These are phyloP conservation scores for Philaenus spumarius DNA, from an alignment of 1,140 invertebrate genomes.

Conservation along the genomic window DNA sequence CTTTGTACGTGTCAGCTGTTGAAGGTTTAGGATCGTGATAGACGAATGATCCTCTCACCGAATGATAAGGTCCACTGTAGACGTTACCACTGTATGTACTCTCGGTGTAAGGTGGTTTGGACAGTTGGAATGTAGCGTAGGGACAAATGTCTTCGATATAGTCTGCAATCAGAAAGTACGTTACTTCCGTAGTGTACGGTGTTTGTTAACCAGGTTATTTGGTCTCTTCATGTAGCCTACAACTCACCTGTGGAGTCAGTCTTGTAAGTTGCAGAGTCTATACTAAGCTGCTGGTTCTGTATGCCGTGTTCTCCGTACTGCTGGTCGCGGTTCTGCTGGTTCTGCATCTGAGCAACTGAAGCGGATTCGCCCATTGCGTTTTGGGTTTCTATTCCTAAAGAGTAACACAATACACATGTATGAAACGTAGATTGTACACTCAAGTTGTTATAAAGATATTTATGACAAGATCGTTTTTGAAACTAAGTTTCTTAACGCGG, in stretches of 20 bases:
- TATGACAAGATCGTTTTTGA: too few species aligned
- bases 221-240: too few species aligned
- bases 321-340: slow-evolving; percentile 66
- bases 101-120: slow-evolving; percentile 77
- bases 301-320: slow-evolving; percentile 50
- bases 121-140: slow-evolving; percentile 83
- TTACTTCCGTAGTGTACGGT: too few species aligned
- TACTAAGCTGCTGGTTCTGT: slow-evolving; percentile 29
- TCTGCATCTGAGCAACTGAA: slow-evolving; percentile 63
- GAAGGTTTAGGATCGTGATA: slow-evolving; percentile 67
- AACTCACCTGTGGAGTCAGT: slow-evolving; percentile 39
- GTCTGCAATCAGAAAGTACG: slow-evolving; percentile 45
- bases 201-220: too few species aligned
- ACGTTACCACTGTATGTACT: slow-evolving; percentile 85
- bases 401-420: too few species aligned
- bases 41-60: slow-evolving; percentile 80
- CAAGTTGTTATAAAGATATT: too few species aligned
- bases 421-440: too few species aligned
- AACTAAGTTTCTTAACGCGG: too few species aligned
- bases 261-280: slow-evolving; percentile 46
- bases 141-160: slow-evolving; percentile 88
- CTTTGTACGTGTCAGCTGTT: slow-evolving; percentile 47
- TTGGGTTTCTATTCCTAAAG: too few species aligned
- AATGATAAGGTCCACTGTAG: slow-evolving; percentile 75
- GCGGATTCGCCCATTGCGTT: slow-evolving; percentile 42